phyloP scores from a whole-genome alignment of 2,888 invertebrate genomes.

The Caenorhabditis japonica region DNA sequence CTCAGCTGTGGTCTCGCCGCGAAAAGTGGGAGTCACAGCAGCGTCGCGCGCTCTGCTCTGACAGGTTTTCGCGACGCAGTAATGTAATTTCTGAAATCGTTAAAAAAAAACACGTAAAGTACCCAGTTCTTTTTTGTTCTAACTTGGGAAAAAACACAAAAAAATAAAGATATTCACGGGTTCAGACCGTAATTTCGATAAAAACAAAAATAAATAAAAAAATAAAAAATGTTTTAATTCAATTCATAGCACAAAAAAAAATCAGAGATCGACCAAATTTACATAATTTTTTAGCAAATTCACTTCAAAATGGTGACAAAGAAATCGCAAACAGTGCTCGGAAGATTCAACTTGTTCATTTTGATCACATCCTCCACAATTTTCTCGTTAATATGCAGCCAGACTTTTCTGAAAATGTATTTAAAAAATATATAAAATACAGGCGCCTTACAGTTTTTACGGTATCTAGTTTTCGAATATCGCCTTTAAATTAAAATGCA shows the following conservation, averaged over 20 bases:
- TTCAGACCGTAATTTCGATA: not conserved
- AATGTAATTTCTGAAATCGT: not conserved
- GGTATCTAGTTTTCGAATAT: too few species aligned
- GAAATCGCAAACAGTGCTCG: slow-evolving; percentile 22
- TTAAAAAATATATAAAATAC: too few species aligned
- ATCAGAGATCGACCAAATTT: not conserved
- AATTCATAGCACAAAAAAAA: slow-evolving; percentile 20
- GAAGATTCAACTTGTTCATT: slow-evolving; percentile 16
- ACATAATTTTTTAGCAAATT: slow-evolving; percentile 4
- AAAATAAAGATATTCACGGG: not conserved
- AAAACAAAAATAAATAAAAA: not conserved
- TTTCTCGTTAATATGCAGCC: slow-evolving; percentile 28
- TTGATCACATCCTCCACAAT: slow-evolving; percentile 23
- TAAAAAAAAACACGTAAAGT: not conserved
- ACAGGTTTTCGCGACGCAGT: too few species aligned
- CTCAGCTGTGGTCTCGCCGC: too few species aligned
- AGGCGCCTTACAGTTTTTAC: too few species aligned
- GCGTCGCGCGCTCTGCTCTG: too few species aligned
- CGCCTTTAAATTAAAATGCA: too few species aligned
- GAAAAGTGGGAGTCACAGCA: too few species aligned
- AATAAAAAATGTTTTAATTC: slow-evolving; percentile 4
- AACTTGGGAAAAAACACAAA: not conserved
- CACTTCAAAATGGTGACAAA: slow-evolving; percentile 14
- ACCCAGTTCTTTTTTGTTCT: not conserved
- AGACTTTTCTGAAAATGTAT: slow-evolving; percentile 40